Evolutionary conservation across 2,113 vertebrate genomes (phyloP), one percentile per base, ranked within the genome.

Genomic region (Lasiurus borealis): DNA sequence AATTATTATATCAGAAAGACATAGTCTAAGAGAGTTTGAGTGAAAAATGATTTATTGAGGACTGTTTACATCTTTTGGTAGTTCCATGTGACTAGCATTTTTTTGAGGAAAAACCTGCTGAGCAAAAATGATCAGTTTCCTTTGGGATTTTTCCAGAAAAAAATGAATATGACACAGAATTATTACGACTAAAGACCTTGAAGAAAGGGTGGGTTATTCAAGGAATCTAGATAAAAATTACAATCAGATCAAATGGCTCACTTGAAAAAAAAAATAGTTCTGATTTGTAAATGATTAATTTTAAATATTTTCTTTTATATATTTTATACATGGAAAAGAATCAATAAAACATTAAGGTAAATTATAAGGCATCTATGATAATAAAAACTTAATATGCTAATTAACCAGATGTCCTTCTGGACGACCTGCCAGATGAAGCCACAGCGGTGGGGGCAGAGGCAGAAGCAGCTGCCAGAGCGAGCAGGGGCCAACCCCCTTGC

Each of bases 51-150:
- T 93, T 75, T 29, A 57, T 54, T 85, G 52, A 27, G 9, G 31
- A 12, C 54, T 68, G 15, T 34, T 94, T 77, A 95, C 87, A 95
- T 90, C 76, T 93, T 90, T 44, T 64, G 71, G 44, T 25, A 95
- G 75, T 77, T 90, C 83, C 88, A 34, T 54, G 21, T 84, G n/a
- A 86, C 69, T 85, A 80, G 88, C 57, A 86, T 50, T 75, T 94
- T 95, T 90, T 73, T 90, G 16, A 94, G 71, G 29, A 88, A 50
- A 94, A 97, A 69, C 29, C 29, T 85, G 6, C 59, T 69, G 86
- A 82, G 40, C 64, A 90, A 88, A 77, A 75, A 84, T 73, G 29
- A 85, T 81, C 34, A 85, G 5, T 88, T 96, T 91, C 18, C 52
- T 92, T 72, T 81, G 48, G 52, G 6, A 77, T 21, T 44, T 83